Base-by-base conservation (phyloP, 2,888 invertebrate genomes). In the Pheosia tremula region DNA sequence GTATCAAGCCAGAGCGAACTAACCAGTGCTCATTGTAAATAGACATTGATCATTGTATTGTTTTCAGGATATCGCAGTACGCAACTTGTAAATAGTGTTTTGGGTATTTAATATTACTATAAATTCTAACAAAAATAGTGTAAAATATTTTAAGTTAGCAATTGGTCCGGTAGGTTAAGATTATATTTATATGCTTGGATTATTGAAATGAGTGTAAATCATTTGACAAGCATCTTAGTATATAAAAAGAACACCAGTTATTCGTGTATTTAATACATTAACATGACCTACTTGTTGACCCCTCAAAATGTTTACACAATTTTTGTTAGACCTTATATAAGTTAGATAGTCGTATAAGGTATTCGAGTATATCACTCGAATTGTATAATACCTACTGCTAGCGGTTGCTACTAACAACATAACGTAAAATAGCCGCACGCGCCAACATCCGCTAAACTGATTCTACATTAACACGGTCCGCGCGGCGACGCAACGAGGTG, bases 1-100 rank as follows among this genome's bases (percentile, higher is more conserved):
- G 79, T 77, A 67, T 67, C 64, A 67, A 74, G 77, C 66, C 70
- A 75, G 66, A 67, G 63, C 59, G 59, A 77, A 91, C 91, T 91
- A 91, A 92, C 90, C 77, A 71, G 56, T 73, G 61, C 66, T 80
- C 90, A 90, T 82, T 92, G 92, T 93, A 93, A 59, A 92, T 91
- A 91, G 69, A 84, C 86, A 86, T 86, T 66, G 66, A 76, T 78
- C 79, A 79, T 78, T 75, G 68, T 71, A 70, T 79, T 75, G 68
- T 80, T 82, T 88, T 71, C 84, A 88, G 86, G 81, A 78, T 61
- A 57, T 61, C 67, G 66, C 66, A 69, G 64, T 63, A 63, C 58
- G 58, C 61, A 53, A 63, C 24, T 24, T 82, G 74, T 84, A 84
- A 72, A 86, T 81, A 85, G 70, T 66, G 64, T 71, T 66, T 62